Base-by-base conservation (phyloP, 1,140 invertebrate species). In the Gyrodactylus bullatarudis region DNA sequence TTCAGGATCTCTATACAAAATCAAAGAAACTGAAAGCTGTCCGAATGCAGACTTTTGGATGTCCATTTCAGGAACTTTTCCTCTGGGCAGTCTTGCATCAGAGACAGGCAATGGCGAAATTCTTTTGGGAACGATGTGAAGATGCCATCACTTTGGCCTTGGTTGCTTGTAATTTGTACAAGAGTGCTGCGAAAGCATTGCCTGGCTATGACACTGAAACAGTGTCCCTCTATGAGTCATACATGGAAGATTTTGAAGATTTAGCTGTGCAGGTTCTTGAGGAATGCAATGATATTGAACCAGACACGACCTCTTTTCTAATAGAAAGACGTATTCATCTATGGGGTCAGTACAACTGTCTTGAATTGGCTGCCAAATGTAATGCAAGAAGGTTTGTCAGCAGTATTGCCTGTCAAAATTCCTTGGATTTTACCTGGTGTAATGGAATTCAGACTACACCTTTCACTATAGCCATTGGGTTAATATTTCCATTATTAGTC, bases 81-180 rank as follows among this genome's bases (percentile, higher is more conserved):
- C 20, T 73, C 26, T 73, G 72, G 72, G 21, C 72, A 23, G 27
- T 73, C 20, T n/a, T 73, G 20, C 21, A 24, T 20, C n/a, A 69
- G 23, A 75, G 73, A 22, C 72, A 75, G 24, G 74, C 75, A 26
- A 22, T 75, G 74, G 78, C 79, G 0, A 76, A 77, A 24, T 76
- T 78, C 68, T 77, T 78, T 23, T 78, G 78, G 77, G 78, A 80
- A 71, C 76, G 77, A 70, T 77, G 77, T 1, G 77, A 78, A n/a
- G 78, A 79, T 54, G 76, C 78, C 8, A 76, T 80, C 0, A 77
- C 77, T 0, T 77, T 76, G 73, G 78, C 79, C 22, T 69, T 80
- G 24, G 76, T 76, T 20, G 77, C 76, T n/a, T 77, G 77, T n/a
- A 72, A 75, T 23, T 75, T 80, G 23, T 77, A 77, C 74, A 75